These are phyloP conservation scores for Tylochromis polylepis DNA, from an alignment of 2,113 vertebrate species.

Conservation along the genomic window DNA sequence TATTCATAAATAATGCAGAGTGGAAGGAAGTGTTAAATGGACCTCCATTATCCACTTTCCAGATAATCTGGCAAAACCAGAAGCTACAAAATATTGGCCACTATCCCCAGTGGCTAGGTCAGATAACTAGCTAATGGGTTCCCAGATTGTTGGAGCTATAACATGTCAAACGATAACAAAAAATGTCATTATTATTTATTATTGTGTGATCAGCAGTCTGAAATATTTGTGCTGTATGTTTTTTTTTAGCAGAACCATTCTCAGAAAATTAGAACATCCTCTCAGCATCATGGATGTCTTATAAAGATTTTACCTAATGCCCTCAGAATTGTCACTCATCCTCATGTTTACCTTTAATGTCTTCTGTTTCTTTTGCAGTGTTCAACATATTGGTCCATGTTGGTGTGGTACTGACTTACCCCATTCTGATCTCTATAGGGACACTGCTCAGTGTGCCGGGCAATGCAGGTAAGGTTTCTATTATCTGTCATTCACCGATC, in stretches of 20 bases:
- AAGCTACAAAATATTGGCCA: not conserved
- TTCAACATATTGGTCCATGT: constrained; percentile 97
- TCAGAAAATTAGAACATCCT: no score
- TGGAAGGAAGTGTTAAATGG: not conserved
- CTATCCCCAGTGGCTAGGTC: not conserved
- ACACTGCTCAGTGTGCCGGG: constrained; percentile 96
- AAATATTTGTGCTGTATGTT: not conserved
- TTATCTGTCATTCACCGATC: not conserved
- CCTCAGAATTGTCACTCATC: not conserved
- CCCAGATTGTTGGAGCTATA: not conserved
- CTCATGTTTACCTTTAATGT: not conserved
- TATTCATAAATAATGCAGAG: not conserved
- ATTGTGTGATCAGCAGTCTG: not conserved
- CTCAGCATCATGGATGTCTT: not conserved
- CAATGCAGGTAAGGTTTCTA: constrained; percentile 84
- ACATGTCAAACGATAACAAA: not conserved
- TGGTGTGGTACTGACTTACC: constrained; percentile 93
- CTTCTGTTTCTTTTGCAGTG: constrained; percentile 68
- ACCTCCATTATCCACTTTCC: not conserved
- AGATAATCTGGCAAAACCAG: not conserved
- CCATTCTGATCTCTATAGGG: constrained; percentile 96
- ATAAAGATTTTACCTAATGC: not conserved
- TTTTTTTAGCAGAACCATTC: not conserved
- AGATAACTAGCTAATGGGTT: not conserved
- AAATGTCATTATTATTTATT: not conserved